Conservation (phyloP, 1,140 invertebrate species). For the Leptestheria dahalacensis region DNA sequence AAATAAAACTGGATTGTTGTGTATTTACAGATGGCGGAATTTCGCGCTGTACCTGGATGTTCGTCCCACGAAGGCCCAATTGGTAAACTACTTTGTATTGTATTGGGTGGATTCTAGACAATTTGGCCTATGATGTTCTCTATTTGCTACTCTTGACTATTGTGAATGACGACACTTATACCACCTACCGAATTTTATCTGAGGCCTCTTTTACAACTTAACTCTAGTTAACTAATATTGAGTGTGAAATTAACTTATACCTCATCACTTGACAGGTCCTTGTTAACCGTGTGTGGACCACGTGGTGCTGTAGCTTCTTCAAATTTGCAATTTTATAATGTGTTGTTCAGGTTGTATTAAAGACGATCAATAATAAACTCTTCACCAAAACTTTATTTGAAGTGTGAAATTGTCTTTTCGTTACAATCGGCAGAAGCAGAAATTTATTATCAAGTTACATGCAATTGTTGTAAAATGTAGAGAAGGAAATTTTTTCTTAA, state of each 20-base stretch:
- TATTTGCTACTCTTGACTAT: conserved; percentile 17
- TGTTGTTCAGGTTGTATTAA: background rate
- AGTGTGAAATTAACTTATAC: background rate
- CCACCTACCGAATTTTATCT: conserved; percentile 12
- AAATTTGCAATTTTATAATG: background rate
- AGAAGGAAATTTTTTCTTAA: background rate
- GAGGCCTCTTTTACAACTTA: background rate
- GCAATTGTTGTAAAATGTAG: too few species aligned
- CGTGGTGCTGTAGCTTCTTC: background rate
- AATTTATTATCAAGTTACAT: too few species aligned
- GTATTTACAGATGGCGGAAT: too few species aligned
- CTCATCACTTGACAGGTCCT: background rate
- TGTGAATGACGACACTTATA: conserved; percentile 15
- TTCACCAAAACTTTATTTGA: too few species aligned
- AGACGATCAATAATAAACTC: background rate
- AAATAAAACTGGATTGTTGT: too few species aligned
- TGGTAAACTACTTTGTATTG: background rate
- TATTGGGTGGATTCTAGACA: background rate
- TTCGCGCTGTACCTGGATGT: too few species aligned
- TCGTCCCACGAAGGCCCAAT: too few species aligned
- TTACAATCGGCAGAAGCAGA: too few species aligned
- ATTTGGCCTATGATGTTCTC: background rate
- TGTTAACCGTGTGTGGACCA: background rate
- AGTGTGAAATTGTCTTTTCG: too few species aligned
- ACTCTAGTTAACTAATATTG: background rate